Evolutionary conservation across 2,888 invertebrate species (phyloP), one percentile per base, ranked within the genome.

Genomic region (Drosophila quinaria): DNA sequence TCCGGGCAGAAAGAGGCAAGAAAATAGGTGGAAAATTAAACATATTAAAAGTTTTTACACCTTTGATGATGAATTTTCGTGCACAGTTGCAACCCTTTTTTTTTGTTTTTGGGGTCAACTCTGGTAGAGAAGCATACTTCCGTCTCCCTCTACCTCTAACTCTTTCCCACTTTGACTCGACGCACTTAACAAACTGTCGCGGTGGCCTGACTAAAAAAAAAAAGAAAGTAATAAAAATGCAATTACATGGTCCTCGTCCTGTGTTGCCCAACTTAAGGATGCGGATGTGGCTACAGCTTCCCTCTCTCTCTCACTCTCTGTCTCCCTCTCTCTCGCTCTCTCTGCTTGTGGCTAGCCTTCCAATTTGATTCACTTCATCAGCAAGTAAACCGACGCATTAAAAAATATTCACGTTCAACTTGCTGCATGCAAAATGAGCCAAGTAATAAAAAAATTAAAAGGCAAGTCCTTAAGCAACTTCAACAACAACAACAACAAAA

Each of bases 21-120:
- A 78, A 79, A 90, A 75, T 84, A 73, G 84, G 84, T 86, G 83
- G 86, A 78, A 90, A 88, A 90, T 90, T 90, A 90, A 90, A 89
- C 81, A 87, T 90, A 88, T 82, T 90, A 80, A 90, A 90, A 90
- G 86, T 89, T 90, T 89, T 90, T 88, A 86, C 91, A 91, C 91
- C 91, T 91, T 90, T 89, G 82, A 90, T 89, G 91, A 90, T 91
- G 90, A 81, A 83, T 90, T 90, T 81, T 22, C 22, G 22, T 22
- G 29, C 70, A 51, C 70, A 52, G 71, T 39, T 63, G 67, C 65
- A 87, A 82, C 87, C 87, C 78, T 81, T 87, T 41, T 25, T 6
- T 25, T 25, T 19, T 19, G 1, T 19, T 19, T 19, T 25, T 29
- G 33, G 55, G 56, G 46, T 46, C 15, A 19, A 15, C 54, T 8